A percentile compares a stretch with the other conserved stretches of the same genome.
Conservation (phyloP, 2,888 invertebrate genomes). For the Carterocephalus palaemon region DNA sequence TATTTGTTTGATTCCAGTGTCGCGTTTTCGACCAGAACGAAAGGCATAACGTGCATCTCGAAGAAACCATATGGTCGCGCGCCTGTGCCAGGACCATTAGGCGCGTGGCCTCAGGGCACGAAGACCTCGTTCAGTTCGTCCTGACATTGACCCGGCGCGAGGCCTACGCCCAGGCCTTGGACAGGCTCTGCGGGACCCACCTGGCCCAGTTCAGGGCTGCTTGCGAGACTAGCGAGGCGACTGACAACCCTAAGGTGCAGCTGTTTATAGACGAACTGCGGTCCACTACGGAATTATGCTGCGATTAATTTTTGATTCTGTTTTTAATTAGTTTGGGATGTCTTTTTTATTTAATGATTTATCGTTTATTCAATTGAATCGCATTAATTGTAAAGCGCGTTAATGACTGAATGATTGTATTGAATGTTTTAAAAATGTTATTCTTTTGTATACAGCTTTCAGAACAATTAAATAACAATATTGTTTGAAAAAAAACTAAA, state of each 20-base stretch:
- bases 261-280: constrained; percentile 40
- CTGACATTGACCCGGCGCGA: constrained; percentile 30
- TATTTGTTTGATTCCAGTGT: constrained; percentile 63
- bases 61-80: constrained; percentile 66
- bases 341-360: too few relatives aligned
- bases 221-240: too few relatives aligned
- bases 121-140: constrained; percentile 16
- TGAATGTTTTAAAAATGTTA: too few relatives aligned
- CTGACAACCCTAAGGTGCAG: constrained; percentile 49
- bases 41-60: constrained; percentile 79
- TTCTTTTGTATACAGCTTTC: too few relatives aligned
- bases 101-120: constrained; percentile 11
- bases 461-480: too few relatives aligned
- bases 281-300: too few relatives aligned
- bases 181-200: constrained; percentile 43
- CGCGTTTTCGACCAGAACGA: constrained; percentile 83
- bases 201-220: constrained; percentile 34
- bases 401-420: too few relatives aligned
- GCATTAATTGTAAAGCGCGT: too few relatives aligned
- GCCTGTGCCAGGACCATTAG: constrained; percentile 46
- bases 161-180: constrained; percentile 34
- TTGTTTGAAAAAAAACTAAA: too few relatives aligned
- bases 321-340: too few relatives aligned
- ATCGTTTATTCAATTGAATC: too few relatives aligned
- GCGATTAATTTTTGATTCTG: too few relatives aligned